Evolutionary conservation across 30 jellyfish, hydroid and myxozoan genomes (phyloP).

Genomic region (Mastigias papua): DNA sequence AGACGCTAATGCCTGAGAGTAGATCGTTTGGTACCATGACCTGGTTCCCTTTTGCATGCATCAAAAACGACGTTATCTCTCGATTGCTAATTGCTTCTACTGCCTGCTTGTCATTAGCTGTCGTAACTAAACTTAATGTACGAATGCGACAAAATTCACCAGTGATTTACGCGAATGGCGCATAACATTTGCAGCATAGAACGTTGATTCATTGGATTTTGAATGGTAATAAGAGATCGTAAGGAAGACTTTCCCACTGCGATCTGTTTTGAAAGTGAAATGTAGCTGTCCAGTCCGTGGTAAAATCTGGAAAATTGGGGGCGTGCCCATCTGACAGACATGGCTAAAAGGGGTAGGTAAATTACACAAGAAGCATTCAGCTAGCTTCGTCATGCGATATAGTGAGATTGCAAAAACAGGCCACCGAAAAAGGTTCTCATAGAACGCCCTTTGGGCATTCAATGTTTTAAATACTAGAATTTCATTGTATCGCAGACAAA

Average conservation of each 20-base stretch:
- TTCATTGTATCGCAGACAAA: too few species aligned
- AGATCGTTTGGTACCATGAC: too few species aligned
- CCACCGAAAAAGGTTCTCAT: too few species aligned
- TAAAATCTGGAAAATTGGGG: not conserved
- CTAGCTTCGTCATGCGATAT: not conserved
- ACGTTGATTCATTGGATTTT: not conserved
- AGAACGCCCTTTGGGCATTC: too few species aligned
- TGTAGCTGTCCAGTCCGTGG: not conserved
- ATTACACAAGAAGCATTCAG: constrained; percentile 11
- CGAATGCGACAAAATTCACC: constrained; percentile 5
- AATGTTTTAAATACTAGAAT: too few species aligned
- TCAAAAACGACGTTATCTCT: too few species aligned
- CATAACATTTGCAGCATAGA: not conserved
- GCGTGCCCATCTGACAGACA: constrained; percentile 82
- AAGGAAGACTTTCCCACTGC: not conserved
- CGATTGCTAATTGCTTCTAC: too few species aligned
- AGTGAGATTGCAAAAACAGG: not conserved
- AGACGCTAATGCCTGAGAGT: too few species aligned
- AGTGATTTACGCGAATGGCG: constrained; percentile 7
- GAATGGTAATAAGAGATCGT: not conserved
- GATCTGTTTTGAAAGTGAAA: not conserved
- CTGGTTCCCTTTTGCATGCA: too few species aligned
- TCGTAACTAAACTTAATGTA: too few species aligned
- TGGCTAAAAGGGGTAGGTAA: constrained; percentile 83
- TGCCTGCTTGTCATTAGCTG: too few species aligned